Conservation (phyloP, 35 echinoderm and acorn worm species). For the Ptychodera flava region DNA sequence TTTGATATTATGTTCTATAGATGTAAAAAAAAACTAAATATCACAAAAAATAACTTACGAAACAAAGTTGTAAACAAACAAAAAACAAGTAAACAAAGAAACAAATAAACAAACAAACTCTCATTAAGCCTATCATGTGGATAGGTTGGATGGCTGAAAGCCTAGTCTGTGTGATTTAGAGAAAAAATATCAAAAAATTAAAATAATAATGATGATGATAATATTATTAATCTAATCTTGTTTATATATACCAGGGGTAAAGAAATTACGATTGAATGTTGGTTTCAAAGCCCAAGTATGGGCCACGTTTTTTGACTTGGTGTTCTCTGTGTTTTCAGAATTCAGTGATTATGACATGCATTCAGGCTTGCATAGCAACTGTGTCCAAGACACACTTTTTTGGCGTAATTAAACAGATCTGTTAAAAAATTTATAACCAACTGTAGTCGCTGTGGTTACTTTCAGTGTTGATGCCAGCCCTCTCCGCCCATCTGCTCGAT, state of each 20-base stretch:
- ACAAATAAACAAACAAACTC: neutral
- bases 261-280: neutral
- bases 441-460: neutral
- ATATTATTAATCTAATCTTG: neutral
- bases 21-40: neutral
- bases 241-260: neutral
- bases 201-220: neutral
- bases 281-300: neutral
- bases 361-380: neutral
- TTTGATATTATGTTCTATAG: neutral
- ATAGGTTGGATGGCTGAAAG: neutral
- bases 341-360: neutral
- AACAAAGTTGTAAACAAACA: neutral
- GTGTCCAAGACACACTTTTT: conserved; percentile 1
- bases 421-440: neutral
- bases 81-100: neutral
- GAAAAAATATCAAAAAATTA: neutral
- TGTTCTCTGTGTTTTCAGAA: neutral
- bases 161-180: neutral
- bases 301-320: neutral
- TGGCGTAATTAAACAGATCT: neutral
- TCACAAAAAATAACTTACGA: neutral
- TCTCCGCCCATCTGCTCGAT: no score
- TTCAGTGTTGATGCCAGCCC: no score
- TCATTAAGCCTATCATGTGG: no score